phyloP scores from a whole-genome alignment of 2,113 vertebrate species.

The Syrrhaptes paradoxus region DNA sequence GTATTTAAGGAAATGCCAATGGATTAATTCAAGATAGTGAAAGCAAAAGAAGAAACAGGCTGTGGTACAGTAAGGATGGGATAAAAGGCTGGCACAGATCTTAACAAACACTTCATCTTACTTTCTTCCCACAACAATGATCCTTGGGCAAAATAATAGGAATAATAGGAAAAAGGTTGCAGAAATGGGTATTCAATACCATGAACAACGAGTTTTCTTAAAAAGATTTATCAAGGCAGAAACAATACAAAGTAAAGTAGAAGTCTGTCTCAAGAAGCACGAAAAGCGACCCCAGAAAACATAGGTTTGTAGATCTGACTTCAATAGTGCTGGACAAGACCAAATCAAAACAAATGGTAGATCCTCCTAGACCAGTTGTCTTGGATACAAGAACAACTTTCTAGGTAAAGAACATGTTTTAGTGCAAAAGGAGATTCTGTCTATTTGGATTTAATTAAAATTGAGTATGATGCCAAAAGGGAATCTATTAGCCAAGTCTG shows the following conservation, averaged over 20 bases:
- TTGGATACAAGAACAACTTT: not conserved
- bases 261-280: not conserved
- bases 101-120: not conserved
- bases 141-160: not conserved
- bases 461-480: not conserved
- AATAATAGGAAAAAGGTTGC: not conserved
- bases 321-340: not conserved
- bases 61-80: not conserved
- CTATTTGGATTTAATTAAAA: not conserved
- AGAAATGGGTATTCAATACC: not conserved
- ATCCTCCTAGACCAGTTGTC: not conserved
- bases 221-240: not conserved
- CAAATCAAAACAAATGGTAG: not conserved
- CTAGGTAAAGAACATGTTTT: not conserved
- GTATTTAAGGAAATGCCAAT: not conserved
- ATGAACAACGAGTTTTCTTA: not conserved
- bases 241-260: not conserved
- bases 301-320: not conserved
- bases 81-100: not conserved
- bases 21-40: not conserved
- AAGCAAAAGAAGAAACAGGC: not conserved
- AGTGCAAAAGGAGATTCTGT: not conserved
- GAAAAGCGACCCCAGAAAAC: not conserved
- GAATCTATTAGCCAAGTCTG: not conserved
- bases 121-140: not conserved